Conservation (phyloP, 2,113 vertebrate species). For the Sorex araneus region DNA sequence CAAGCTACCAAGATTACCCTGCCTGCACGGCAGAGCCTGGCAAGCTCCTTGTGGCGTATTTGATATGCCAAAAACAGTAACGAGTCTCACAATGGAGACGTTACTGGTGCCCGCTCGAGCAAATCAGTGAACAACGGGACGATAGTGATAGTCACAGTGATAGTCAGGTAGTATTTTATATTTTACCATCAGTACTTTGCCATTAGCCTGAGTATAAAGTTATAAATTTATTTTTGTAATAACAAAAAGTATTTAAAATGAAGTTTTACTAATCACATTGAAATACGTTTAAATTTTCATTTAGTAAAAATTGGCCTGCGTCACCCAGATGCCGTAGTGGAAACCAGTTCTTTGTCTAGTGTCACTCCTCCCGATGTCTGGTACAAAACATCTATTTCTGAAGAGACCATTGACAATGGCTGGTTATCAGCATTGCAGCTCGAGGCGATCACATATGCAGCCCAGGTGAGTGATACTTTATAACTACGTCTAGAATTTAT, state of each 20-base stretch:
- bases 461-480: conserved; percentile 90
- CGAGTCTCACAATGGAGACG: too few relatives aligned
- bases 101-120: too few relatives aligned
- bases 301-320: conserved; percentile 96
- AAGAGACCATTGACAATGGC: conserved; percentile 96
- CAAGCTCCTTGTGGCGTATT: too few relatives aligned
- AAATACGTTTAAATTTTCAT: conserved; percentile 22
- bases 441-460: conserved; percentile 97
- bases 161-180: too few relatives aligned
- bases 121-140: too few relatives aligned
- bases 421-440: conserved; percentile 98
- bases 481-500: neutral
- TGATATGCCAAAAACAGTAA: too few relatives aligned
- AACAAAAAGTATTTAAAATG: too few relatives aligned
- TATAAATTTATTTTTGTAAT: neutral
- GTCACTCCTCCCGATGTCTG: conserved; percentile 98
- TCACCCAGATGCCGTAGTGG: conserved; percentile 98
- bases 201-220: neutral
- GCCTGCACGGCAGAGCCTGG: too few relatives aligned
- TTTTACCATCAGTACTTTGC: neutral
- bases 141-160: too few relatives aligned
- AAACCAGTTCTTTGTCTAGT: conserved; percentile 98
- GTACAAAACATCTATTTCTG: conserved; percentile 97
- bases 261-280: conserved; percentile 16
- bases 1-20: too few relatives aligned